Evolutionary conservation across 2,797 vertebrate species (phyloP), one percentile per base, ranked within the genome.

Genomic region (Cyclura pinguis): DNA sequence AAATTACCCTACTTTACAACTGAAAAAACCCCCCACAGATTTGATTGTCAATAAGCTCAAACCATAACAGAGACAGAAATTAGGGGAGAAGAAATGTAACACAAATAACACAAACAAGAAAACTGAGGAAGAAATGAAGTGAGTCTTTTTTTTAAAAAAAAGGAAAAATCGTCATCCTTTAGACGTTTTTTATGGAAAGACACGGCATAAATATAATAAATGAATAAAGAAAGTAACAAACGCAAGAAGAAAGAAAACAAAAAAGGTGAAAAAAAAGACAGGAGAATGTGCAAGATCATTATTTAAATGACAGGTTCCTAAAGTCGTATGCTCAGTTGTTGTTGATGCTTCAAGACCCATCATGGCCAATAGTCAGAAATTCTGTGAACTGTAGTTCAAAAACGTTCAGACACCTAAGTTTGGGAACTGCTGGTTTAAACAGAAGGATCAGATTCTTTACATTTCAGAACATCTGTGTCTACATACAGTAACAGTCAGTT

Each of bases 171-270:
- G 3, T 38, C 35, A 18, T 38, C 24, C 35, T 50, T 57, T 14
- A 27, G 47, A 16, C 4, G 8, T 55, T 59, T 42, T 14, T 20
- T 62, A 57, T 35, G 1, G 9, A 12, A 90, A 86, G 22, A 55
- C 42, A 87, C 24, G 35, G 12, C 22, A 89, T 29, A 77, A 55
- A 86, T 88, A 47, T 24, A 77, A 47, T 42, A 91, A 88, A 0
- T 14, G 69, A 74, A 32, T 22, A 84, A 82, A 85, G 42, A 88
- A 83, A n/a, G 59, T 62, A 35, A 24, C 42, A 35, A 10, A 64
- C 32, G 2, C 85, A 84, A 20, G 47, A 84, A 20, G 47, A 27
- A 78, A 55, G 18, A 69, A 84, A 38, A 14, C 10, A 4, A 32
- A 88, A 83, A 0, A 7, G 38, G 6, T 20, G 69, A 42, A 42